These are phyloP conservation scores for Pteropus alecto DNA, from an alignment of 2,113 vertebrate genomes.

Conservation along the genomic window DNA sequence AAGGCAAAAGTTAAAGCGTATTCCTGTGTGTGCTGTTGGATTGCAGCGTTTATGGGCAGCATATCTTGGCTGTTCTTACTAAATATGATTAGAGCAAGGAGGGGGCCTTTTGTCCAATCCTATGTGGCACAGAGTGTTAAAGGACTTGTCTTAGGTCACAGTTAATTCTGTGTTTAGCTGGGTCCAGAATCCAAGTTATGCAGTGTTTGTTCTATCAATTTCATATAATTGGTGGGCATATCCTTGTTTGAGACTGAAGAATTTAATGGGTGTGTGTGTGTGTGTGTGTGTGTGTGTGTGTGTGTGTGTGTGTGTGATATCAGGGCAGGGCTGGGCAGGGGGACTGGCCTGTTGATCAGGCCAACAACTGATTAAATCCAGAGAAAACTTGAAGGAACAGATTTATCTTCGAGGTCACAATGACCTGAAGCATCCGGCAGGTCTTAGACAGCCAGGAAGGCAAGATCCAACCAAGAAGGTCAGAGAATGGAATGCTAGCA, in stretches of 20 bases:
- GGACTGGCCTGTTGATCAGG: neutral
- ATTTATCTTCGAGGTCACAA: neutral
- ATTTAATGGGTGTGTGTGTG: neutral
- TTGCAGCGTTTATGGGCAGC: neutral
- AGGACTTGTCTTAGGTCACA: neutral
- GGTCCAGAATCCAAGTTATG: neutral
- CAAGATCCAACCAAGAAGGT: neutral
- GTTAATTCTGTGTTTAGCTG: neutral
- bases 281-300: neutral
- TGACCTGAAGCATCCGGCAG: neutral
- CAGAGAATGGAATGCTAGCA: neutral
- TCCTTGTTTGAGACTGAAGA: slow-evolving; percentile 18
- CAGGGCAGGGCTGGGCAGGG: neutral
- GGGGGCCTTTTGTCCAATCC: neutral
- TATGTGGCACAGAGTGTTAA: neutral
- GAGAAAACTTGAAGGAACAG: neutral
- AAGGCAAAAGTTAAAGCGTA: neutral
- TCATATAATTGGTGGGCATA: neutral
- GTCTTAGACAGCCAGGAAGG: neutral
- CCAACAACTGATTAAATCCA: neutral
- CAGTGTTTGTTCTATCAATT: neutral
- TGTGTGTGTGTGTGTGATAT: neutral
- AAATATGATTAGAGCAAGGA: neutral
- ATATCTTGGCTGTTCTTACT: neutral
- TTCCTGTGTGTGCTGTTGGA: neutral